These are phyloP conservation scores for Alosa alosa DNA, from an alignment of 2,113 vertebrate species.

Conservation along the genomic window DNA sequence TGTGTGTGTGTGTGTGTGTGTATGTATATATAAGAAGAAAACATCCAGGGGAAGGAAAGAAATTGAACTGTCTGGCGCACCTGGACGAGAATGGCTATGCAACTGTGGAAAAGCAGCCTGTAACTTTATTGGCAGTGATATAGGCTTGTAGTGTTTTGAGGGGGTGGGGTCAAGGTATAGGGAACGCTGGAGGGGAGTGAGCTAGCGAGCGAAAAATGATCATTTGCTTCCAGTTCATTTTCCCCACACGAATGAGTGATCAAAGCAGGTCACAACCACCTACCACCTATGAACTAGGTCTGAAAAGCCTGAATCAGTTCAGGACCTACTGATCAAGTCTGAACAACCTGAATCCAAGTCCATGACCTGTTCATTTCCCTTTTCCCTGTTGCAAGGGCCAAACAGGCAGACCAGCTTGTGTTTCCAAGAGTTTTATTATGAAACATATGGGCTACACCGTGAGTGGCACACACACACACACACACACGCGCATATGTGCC, in stretches of 20 bases:
- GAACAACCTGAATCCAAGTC: neutral
- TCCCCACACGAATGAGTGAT: neutral
- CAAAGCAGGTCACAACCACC: neutral
- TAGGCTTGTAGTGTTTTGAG: neutral
- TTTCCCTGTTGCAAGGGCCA: neutral
- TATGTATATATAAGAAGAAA: neutral
- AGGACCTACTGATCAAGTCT: too few species aligned
- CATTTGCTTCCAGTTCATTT: neutral
- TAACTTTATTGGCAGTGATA: neutral
- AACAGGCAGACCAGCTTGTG: neutral
- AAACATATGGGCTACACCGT: conserved; percentile 4
- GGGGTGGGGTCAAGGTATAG: neutral
- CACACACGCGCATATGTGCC: neutral
- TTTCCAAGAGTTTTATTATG: conserved; percentile 15
- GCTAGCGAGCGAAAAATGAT: neutral
- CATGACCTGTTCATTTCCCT: neutral
- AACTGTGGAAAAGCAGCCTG: conserved; percentile 3
- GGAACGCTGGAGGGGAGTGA: neutral
- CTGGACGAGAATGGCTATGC: neutral
- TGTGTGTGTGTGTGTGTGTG: neutral
- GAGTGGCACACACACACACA: neutral
- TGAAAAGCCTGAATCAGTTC: too few species aligned
- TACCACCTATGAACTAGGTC: neutral
- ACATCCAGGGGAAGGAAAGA: neutral
- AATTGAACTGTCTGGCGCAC: neutral